These are phyloP conservation scores for Agrotis segetum DNA, from an alignment of 2,888 invertebrate species.

Conservation along the genomic window DNA sequence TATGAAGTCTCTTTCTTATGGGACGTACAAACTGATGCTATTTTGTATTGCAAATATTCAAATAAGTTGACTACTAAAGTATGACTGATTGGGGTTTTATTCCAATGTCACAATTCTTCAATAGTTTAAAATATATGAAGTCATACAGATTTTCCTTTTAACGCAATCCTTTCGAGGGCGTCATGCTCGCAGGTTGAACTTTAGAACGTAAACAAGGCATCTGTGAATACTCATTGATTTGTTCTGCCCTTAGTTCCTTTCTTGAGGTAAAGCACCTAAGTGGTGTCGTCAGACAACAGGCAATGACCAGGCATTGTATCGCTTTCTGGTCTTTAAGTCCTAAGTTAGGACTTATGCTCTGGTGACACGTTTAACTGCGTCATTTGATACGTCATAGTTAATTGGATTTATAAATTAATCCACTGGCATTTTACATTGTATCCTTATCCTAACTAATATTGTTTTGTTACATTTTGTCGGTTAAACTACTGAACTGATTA, in stretches of 20 bases:
- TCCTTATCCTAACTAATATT: too few relatives aligned
- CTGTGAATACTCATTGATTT: slow-evolving; percentile 43
- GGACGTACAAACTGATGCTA: neutral
- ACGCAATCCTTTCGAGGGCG: slow-evolving; percentile 26
- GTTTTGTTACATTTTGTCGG: too few relatives aligned
- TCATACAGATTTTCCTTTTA: too few relatives aligned
- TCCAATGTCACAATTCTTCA: too few relatives aligned
- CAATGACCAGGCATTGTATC: slow-evolving; percentile 20
- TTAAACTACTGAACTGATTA: too few relatives aligned
- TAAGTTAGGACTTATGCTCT: slow-evolving; percentile 29
- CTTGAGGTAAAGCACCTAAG: slow-evolving; percentile 9
- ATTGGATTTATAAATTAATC: neutral
- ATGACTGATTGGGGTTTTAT: neutral
- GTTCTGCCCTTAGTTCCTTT: slow-evolving; percentile 31
- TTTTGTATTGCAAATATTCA: neutral
- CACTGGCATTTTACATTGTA: neutral
- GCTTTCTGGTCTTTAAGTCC: slow-evolving; percentile 8
- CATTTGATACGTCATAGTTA: slow-evolving; percentile 22
- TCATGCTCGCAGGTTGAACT: slow-evolving; percentile 36
- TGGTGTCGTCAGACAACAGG: slow-evolving; percentile 25
- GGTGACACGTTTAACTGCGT: slow-evolving; percentile 3
- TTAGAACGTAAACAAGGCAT: slow-evolving; percentile 43
- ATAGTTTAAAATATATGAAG: too few relatives aligned
- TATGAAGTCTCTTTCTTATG: neutral
- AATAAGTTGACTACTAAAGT: too few relatives aligned